These are phyloP conservation scores for Nemoura dubitans DNA, from an alignment of 2,888 invertebrate species.

Conservation along the genomic window DNA sequence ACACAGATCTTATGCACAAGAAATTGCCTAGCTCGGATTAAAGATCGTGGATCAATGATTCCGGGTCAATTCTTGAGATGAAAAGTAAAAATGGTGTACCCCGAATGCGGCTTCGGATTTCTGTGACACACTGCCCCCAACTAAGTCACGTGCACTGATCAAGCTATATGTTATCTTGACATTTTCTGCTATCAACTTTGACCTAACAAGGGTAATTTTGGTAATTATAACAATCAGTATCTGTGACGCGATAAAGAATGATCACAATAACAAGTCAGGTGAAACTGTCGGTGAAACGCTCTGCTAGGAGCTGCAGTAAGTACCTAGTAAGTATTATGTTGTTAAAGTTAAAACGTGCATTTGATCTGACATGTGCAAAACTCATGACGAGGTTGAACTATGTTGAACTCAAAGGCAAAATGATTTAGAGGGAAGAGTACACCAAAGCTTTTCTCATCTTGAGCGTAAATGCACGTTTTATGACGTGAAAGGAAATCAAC, in stretches of 20 bases:
- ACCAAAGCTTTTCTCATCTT: background rate
- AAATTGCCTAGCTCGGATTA: conserved; percentile 1
- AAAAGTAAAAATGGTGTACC: background rate
- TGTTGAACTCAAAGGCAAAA: background rate
- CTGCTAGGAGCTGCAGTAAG: background rate
- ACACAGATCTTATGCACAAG: background rate
- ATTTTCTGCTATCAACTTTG: background rate
- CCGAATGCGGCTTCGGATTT: background rate
- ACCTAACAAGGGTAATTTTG: background rate
- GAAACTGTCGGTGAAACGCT: background rate
- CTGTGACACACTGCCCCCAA: background rate
- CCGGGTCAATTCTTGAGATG: background rate
- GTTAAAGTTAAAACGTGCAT: background rate
- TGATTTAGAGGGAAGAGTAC: background rate
- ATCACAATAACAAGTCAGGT: background rate
- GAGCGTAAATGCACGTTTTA: background rate
- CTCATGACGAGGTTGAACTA: background rate
- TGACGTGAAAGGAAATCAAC: background rate
- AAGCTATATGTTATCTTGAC: background rate
- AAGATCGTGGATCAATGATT: background rate
- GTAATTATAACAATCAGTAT: background rate
- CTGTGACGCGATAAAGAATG: background rate
- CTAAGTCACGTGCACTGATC: background rate
- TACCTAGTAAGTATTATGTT: no score
- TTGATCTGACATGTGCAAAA: conserved; percentile 1